Evolutionary conservation across 2,888 invertebrate species (phyloP).

Genomic region (Altica lythri): DNA sequence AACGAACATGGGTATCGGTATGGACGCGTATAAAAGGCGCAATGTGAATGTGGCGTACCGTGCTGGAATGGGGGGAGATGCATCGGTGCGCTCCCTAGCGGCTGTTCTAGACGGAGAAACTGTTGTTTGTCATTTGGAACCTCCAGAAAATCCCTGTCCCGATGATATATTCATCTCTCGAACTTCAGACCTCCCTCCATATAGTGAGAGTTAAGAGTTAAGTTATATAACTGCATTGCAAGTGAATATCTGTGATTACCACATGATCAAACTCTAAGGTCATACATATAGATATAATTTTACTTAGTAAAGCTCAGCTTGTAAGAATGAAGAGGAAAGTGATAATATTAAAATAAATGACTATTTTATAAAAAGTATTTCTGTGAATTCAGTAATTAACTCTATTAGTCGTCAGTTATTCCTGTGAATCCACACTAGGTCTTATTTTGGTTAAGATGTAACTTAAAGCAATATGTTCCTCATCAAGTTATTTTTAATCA

Average conservation of each 20-base stretch:
- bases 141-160: slow-evolving; percentile 61
- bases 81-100: slow-evolving; percentile 67
- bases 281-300: slow-evolving; percentile 44
- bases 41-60: slow-evolving; percentile 49
- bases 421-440: slow-evolving; percentile 46
- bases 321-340: slow-evolving; percentile 56
- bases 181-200: slow-evolving; percentile 64
- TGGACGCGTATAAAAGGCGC: slow-evolving; percentile 60
- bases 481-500: too few relatives aligned
- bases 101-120: slow-evolving; percentile 86
- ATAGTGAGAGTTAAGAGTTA: slow-evolving; percentile 63
- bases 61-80: slow-evolving; percentile 59
- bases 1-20: slow-evolving; percentile 54
- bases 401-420: slow-evolving; percentile 54
- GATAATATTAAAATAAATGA: slow-evolving; percentile 56
- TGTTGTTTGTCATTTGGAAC: slow-evolving; percentile 85
- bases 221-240: slow-evolving; percentile 56
- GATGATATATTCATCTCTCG: slow-evolving; percentile 59
- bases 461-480: too few relatives aligned
- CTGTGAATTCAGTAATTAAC: slow-evolving; percentile 50
- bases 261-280: slow-evolving; percentile 56
- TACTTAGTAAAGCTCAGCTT: slow-evolving; percentile 55
- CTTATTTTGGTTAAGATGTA: too few relatives aligned
- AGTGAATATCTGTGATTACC: slow-evolving; percentile 60
- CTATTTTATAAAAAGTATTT: slow-evolving; percentile 55